Conservation (phyloP, 2,797 vertebrate genomes). For the Myoxocephalus aenaeus region DNA sequence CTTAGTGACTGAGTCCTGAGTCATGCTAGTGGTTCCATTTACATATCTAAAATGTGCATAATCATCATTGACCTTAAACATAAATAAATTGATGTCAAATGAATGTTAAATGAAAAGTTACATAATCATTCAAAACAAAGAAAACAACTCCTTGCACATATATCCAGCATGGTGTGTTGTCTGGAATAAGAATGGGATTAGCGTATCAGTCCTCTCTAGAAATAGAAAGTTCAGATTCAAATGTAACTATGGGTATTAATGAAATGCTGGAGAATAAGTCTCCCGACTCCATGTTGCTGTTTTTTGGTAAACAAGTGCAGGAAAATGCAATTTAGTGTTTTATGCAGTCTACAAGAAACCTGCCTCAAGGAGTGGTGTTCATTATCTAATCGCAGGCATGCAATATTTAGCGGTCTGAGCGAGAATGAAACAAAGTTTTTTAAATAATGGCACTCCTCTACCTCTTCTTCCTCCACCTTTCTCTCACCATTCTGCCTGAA, state of each 20-base stretch:
- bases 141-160: not conserved
- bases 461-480: constrained; percentile 34
- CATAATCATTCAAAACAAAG: not conserved
- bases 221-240: not conserved
- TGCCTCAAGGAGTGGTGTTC: constrained; percentile 71
- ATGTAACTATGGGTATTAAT: not conserved
- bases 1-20: not conserved
- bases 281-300: not conserved
- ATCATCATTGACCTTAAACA: not conserved
- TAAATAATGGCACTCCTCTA: constrained; percentile 30
- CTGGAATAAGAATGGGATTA: not conserved
- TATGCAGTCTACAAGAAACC: constrained; percentile 72
- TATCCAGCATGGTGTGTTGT: not conserved
- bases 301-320: constrained; percentile 51
- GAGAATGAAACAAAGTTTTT: constrained; percentile 52
- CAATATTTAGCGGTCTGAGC: constrained; percentile 58
- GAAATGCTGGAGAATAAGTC: constrained; percentile 2
- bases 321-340: constrained; percentile 75
- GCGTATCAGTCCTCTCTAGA: not conserved
- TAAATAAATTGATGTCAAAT: not conserved
- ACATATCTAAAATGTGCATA: not conserved
- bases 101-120: not conserved
- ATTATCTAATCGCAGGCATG: constrained; percentile 57
- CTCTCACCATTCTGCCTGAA: constrained; percentile 45
- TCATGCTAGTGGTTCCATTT: not conserved